These are phyloP conservation scores for Pteronura brasiliensis DNA, from an alignment of 2,113 vertebrate species.

Conservation along the genomic window DNA sequence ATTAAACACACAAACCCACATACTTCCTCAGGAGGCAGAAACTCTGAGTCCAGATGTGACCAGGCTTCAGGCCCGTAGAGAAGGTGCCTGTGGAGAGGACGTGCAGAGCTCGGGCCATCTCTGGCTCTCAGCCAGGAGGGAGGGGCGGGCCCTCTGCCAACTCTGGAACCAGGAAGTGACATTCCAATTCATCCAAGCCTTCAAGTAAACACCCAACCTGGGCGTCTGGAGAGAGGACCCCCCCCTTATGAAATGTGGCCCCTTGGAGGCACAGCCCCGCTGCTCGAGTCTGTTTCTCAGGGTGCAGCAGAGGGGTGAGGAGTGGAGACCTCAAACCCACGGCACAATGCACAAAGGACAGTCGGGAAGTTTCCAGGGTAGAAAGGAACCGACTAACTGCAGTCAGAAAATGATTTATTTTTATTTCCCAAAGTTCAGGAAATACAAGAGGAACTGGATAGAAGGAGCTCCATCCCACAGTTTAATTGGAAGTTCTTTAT, in stretches of 20 bases:
- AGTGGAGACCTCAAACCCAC: not conserved
- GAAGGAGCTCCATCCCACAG: not conserved
- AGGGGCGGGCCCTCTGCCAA: not conserved
- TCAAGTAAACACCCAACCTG: slow-evolving; percentile 4
- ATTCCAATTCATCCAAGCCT: slow-evolving; percentile 23
- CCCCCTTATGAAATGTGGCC: not conserved
- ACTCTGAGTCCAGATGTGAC: not conserved
- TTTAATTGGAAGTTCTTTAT: not conserved
- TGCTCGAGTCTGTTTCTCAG: not conserved
- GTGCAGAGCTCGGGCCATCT: not conserved
- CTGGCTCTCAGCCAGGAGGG: not conserved
- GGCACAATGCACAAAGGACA: rapidly evolving
- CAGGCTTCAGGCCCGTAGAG: not conserved
- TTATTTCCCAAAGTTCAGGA: not conserved
- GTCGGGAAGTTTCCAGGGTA: not conserved
- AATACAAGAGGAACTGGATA: not conserved
- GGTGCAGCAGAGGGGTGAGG: not conserved
- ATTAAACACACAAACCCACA: not conserved
- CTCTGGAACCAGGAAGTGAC: slow-evolving; percentile 53
- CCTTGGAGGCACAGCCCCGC: not conserved
- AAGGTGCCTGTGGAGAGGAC: not conserved
- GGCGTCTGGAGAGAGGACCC: not conserved
- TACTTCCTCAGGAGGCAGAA: not conserved
- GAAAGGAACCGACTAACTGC: not conserved
- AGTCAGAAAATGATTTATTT: slow-evolving; percentile 11